Conservation (phyloP, 2,113 vertebrate species). For the Burhinus oedicnemus region DNA sequence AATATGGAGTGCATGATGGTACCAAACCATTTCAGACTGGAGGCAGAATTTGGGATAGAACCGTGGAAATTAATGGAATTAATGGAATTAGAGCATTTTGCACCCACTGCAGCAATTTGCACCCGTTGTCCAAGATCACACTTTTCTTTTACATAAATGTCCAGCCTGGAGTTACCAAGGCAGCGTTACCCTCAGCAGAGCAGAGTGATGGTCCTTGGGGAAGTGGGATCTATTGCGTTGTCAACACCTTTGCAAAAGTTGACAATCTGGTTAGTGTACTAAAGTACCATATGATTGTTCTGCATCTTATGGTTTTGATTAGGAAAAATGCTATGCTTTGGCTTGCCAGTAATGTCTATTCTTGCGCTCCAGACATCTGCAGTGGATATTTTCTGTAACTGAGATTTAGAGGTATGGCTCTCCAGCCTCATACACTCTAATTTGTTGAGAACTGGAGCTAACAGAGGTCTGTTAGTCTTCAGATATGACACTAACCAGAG, state of each 20-base stretch:
- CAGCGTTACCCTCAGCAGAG: neutral
- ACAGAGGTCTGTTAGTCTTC: neutral
- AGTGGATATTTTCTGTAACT: neutral
- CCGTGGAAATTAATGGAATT: neutral
- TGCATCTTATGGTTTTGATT: neutral
- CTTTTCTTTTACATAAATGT: neutral
- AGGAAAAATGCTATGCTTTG: neutral
- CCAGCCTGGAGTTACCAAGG: neutral
- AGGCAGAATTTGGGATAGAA: neutral
- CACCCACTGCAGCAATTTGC: neutral
- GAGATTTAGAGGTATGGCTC: neutral
- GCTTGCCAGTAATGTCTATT: neutral
- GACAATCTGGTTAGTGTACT: neutral
- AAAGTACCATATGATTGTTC: neutral
- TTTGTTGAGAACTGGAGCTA: slow-evolving; percentile 4
- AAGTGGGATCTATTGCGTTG: neutral
- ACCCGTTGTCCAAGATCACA: neutral
- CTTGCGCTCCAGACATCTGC: neutral
- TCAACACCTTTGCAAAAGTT: neutral
- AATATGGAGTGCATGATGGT: neutral
- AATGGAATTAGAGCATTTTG: neutral
- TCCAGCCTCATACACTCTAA: neutral
- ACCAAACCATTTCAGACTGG: neutral
- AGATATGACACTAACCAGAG: slow-evolving; percentile 21
- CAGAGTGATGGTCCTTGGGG: neutral